Evolutionary conservation across 2,797 vertebrate species (phyloP).

Genomic region (Pampus argenteus): DNA sequence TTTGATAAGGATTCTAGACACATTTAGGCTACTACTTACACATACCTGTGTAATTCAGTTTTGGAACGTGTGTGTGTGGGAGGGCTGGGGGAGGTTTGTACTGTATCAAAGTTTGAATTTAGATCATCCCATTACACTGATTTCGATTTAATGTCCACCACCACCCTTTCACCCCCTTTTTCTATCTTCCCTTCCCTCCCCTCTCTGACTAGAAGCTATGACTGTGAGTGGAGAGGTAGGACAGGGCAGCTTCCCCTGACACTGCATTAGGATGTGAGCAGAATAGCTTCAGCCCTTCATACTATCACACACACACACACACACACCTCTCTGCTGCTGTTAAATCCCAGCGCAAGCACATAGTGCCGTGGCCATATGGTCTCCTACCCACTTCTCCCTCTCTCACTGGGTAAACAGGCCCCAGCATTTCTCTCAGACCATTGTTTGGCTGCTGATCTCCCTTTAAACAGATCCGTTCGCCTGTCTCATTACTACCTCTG

Average conservation of each 20-base stretch:
- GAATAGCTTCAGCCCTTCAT: slow-evolving; percentile 71
- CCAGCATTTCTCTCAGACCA: slow-evolving; percentile 48
- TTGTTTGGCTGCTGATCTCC: slow-evolving; percentile 58
- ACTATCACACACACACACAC: slow-evolving; percentile 23
- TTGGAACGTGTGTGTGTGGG: slow-evolving; percentile 9
- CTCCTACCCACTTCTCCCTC: slow-evolving; percentile 2
- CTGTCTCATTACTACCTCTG: slow-evolving; percentile 57
- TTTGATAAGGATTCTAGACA: slow-evolving; percentile 49
- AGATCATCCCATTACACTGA: slow-evolving; percentile 47
- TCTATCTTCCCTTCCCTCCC: slow-evolving; percentile 34
- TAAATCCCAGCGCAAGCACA: slow-evolving; percentile 69
- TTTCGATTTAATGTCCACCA: slow-evolving; percentile 40
- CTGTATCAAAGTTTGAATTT: slow-evolving; percentile 63
- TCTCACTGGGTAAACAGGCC: slow-evolving; percentile 66
- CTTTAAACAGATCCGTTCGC: slow-evolving; percentile 53
- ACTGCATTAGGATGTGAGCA: slow-evolving; percentile 83
- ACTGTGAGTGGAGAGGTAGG: slow-evolving; percentile 59
- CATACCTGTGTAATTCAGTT: slow-evolving; percentile 32
- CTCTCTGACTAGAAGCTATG: slow-evolving; percentile 49
- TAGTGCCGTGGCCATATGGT: slow-evolving; percentile 67
- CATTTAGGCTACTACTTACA: slow-evolving; percentile 34
- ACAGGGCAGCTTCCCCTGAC: slow-evolving; percentile 70
- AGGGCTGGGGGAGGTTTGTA: background rate
- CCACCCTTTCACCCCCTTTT: background rate
- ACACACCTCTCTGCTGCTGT: slow-evolving; percentile 55